phyloP scores from a whole-genome alignment of 1,140 invertebrate genomes.

The Caenorhabditis latens region DNA sequence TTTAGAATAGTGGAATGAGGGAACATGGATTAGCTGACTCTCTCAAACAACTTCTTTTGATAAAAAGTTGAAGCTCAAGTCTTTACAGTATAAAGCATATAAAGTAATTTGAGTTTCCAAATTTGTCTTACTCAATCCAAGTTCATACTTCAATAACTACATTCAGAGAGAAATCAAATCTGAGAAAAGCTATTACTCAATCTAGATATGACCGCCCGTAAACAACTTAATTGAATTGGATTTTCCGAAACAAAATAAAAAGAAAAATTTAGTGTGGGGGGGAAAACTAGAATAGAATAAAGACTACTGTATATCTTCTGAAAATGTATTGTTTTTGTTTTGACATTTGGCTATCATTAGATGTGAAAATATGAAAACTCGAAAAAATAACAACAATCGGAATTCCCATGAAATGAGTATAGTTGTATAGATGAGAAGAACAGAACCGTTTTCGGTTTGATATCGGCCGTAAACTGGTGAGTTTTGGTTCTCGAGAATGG shows the following conservation, averaged over 20 bases:
- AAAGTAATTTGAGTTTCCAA: too few relatives aligned
- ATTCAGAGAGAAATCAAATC: background rate
- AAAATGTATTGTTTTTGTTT: slow-evolving; percentile 1
- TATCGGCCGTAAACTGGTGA: background rate
- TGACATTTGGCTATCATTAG: background rate
- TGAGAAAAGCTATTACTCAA: background rate
- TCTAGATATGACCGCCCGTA: background rate
- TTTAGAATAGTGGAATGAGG: too few relatives aligned
- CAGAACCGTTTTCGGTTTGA: background rate
- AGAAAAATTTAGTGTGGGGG: too few relatives aligned
- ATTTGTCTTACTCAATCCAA: background rate
- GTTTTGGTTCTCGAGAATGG: background rate
- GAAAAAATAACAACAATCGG: background rate
- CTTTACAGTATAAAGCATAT: too few relatives aligned
- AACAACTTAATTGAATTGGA: slow-evolving; percentile 24
- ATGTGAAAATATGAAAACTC: background rate
- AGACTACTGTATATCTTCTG: background rate
- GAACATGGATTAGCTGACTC: too few relatives aligned
- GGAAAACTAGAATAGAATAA: background rate
- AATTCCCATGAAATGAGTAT: slow-evolving; percentile 25
- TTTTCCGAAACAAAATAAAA: background rate
- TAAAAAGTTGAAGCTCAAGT: too few relatives aligned
- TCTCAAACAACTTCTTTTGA: too few relatives aligned
- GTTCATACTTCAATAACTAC: background rate
- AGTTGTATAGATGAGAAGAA: background rate